phyloP scores from a whole-genome alignment of 2,888 invertebrate species.

The Actias luna region DNA sequence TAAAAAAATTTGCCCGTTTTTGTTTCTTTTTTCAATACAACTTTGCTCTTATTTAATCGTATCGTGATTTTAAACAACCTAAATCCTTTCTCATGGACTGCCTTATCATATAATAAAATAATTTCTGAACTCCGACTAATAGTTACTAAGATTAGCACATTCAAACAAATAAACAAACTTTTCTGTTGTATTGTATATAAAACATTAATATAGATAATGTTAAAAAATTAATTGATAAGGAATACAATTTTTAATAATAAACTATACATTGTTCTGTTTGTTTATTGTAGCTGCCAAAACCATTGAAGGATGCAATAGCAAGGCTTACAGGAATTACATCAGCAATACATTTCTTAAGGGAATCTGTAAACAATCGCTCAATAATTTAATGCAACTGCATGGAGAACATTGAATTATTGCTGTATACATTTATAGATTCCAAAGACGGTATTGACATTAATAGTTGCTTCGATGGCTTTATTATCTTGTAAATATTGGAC shows the following conservation, averaged over 20 bases:
- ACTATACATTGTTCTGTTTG: neutral
- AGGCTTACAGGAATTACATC: slow-evolving; percentile 29
- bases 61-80: too few species aligned
- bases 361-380: slow-evolving; percentile 19
- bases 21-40: too few species aligned
- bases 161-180: too few species aligned
- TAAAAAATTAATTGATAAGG: neutral
- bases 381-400: slow-evolving; percentile 12
- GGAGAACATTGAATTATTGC: slow-evolving; percentile 8
- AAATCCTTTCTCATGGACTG: too few species aligned
- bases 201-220: neutral
- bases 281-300: slow-evolving; percentile 12
- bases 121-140: too few species aligned
- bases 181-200: too few species aligned
- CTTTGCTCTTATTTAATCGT: too few species aligned
- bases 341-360: slow-evolving; percentile 21
- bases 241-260: neutral
- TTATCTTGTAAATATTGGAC: slow-evolving; percentile 13
- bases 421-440: slow-evolving; percentile 11
- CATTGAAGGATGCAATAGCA: slow-evolving; percentile 37
- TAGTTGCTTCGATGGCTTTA: slow-evolving; percentile 23
- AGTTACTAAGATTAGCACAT: too few species aligned
- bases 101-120: too few species aligned
- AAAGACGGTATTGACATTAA: slow-evolving; percentile 22
- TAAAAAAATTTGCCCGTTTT: too few species aligned